These are phyloP conservation scores for Chrysopilus asiliformis DNA, from an alignment of 2,888 invertebrate species.

Conservation along the genomic window DNA sequence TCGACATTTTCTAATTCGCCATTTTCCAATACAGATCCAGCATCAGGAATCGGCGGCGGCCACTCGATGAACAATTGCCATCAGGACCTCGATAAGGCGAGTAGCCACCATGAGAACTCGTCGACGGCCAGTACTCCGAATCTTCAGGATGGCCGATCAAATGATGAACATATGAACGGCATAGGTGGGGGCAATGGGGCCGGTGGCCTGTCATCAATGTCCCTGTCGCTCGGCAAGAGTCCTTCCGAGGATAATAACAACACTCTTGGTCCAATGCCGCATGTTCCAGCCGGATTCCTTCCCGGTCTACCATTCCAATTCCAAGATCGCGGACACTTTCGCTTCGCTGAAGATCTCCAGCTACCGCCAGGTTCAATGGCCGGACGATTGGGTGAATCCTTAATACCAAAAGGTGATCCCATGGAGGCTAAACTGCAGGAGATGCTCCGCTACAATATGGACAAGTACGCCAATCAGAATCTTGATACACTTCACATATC, in stretches of 20 bases:
- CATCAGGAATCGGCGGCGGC: slow-evolving; percentile 5
- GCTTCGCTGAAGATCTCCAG: slow-evolving; percentile 73
- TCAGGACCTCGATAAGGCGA: slow-evolving; percentile 19
- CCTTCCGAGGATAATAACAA: slow-evolving; percentile 41
- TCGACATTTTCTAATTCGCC: slow-evolving; percentile 33
- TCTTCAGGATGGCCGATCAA: slow-evolving; percentile 24
- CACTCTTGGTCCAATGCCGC: slow-evolving; percentile 19
- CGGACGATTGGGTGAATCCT: slow-evolving; percentile 72
- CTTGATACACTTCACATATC: slow-evolving; percentile 93
- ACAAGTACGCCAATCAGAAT: slow-evolving; percentile 86
- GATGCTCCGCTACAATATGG: slow-evolving; percentile 90
- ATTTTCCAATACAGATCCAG: slow-evolving; percentile 26
- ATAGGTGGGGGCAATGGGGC: slow-evolving; percentile 8
- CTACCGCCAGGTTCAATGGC: slow-evolving; percentile 70
- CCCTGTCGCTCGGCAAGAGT: slow-evolving; percentile 37
- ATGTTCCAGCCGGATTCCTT: slow-evolving; percentile 38
- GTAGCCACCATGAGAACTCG: slow-evolving; percentile 29
- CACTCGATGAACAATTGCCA: slow-evolving; percentile 15
- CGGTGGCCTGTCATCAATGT: slow-evolving; percentile 25
- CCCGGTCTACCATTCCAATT: slow-evolving; percentile 55
- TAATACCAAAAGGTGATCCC: slow-evolving; percentile 84
- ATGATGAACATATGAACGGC: slow-evolving; percentile 17
- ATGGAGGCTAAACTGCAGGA: slow-evolving; percentile 89
- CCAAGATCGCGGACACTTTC: slow-evolving; percentile 67
- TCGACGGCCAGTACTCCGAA: slow-evolving; percentile 39